A percentile compares a stretch with the other conserved stretches of the same genome.
phyloP scores from a whole-genome alignment of 1,140 invertebrate genomes.

The Brachionus asplanchnoidis region DNA sequence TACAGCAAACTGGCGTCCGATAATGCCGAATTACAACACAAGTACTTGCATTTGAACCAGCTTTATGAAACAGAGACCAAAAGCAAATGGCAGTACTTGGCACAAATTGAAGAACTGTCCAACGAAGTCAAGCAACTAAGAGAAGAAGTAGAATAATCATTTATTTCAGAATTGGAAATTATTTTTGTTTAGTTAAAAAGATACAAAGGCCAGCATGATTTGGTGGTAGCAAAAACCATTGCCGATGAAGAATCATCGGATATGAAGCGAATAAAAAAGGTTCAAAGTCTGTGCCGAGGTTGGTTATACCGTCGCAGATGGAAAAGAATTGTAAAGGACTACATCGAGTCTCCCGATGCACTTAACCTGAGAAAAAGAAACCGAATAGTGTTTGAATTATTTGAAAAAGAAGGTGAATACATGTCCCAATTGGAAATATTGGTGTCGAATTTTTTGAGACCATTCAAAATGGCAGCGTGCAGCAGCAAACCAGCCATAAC shows the following conservation, averaged over 20 bases:
- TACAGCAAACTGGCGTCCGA: conserved; percentile 84
- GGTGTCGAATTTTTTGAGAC: conserved; percentile 82
- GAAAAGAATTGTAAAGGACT: conserved; percentile 91
- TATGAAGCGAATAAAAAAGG: conserved; percentile 78
- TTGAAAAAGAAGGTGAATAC: conserved; percentile 70
- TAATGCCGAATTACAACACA: conserved; percentile 86
- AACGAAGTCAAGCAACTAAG: conserved; percentile 82
- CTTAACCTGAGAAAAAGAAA: conserved; percentile 89
- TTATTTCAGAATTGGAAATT: background rate
- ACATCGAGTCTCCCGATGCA: conserved; percentile 84
- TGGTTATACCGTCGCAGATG: conserved; percentile 86
- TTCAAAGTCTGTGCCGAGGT: conserved; percentile 86
- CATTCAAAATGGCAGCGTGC: conserved; percentile 83
- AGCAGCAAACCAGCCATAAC: conserved; percentile 85
- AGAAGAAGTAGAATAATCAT: conserved; percentile 66
- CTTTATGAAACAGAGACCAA: conserved; percentile 87
- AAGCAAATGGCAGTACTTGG: conserved; percentile 85
- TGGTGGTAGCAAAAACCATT: conserved; percentile 2
- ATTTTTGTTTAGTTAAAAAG: conserved; percentile 17
- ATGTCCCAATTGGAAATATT: conserved; percentile 78
- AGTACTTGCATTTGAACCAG: conserved; percentile 82
- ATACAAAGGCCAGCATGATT: conserved; percentile 5
- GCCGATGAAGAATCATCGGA: conserved; percentile 67
- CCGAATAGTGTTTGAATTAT: conserved; percentile 85
- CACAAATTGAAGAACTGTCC: conserved; percentile 81